These are phyloP conservation scores for Anabas testudineus DNA, from an alignment of 2,797 vertebrate genomes.

Conservation along the genomic window DNA sequence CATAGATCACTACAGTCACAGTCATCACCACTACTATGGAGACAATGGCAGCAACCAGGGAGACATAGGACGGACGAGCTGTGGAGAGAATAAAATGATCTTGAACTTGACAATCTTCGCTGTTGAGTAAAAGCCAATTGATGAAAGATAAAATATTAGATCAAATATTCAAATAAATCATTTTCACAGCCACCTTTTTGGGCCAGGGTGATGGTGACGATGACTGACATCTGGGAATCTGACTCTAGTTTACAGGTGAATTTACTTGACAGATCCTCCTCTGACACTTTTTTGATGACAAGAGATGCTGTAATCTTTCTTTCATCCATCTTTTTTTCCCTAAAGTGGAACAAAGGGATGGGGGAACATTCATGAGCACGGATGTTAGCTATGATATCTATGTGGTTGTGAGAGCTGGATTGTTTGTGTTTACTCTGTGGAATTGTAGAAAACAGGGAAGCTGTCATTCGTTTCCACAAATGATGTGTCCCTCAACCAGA, in stretches of 20 bases:
- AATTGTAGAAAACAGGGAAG: conserved; percentile 50
- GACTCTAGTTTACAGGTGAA: conserved; percentile 63
- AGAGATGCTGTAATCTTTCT: conserved; percentile 36
- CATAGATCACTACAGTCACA: conserved; percentile 44
- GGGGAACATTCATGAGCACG: background rate
- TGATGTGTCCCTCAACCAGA: conserved; percentile 44
- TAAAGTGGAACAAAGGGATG: conserved; percentile 15
- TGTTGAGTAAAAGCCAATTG: background rate
- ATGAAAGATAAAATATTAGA: background rate
- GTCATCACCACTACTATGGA: conserved; percentile 5
- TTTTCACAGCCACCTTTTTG: conserved; percentile 58
- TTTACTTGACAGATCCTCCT: conserved; percentile 45
- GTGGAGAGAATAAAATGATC: background rate
- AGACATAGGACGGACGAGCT: conserved; percentile 24
- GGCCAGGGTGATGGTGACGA: conserved; percentile 52
- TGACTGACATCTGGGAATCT: rapidly evolving
- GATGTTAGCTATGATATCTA: background rate
- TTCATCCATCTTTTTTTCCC: rapidly evolving
- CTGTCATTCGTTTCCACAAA: background rate
- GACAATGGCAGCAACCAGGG: conserved; percentile 29
- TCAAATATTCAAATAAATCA: no score
- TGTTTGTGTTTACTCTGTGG: conserved; percentile 23
- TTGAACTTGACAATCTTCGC: background rate
- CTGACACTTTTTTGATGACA: conserved; percentile 59
- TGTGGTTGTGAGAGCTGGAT: background rate